These are phyloP conservation scores for Chondrilla cf. caribensis DNA, from an alignment of 37 sponge, comb jelly and placozoan genomes.

Conservation along the genomic window DNA sequence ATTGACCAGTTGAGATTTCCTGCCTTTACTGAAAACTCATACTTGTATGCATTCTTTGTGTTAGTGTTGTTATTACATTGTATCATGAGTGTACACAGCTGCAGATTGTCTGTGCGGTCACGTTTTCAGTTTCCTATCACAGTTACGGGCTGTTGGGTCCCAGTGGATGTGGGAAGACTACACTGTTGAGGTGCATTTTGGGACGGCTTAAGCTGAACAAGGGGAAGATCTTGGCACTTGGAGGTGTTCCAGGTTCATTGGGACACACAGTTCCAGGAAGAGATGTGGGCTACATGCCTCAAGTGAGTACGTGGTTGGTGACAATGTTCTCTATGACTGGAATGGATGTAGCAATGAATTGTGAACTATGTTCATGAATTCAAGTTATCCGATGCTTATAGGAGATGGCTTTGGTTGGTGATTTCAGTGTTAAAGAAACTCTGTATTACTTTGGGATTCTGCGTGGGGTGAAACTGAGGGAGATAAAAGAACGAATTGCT, in stretches of 20 bases:
- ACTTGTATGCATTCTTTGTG: too few species aligned
- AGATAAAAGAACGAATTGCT: constrained; percentile 36
- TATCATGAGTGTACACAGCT: too few species aligned
- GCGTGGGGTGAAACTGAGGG: constrained; percentile 47
- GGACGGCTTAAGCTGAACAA: constrained; percentile 56
- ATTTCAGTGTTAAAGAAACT: constrained; percentile 70
- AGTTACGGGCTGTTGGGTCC: constrained; percentile 85
- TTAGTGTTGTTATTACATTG: too few species aligned
- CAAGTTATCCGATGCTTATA: neutral
- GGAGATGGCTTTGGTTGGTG: constrained; percentile 75
- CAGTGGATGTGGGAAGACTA: constrained; percentile 92
- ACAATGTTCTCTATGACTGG: neutral
- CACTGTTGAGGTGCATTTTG: constrained; percentile 78
- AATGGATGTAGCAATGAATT: neutral
- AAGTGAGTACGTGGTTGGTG: constrained; percentile 27
- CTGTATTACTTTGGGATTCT: constrained; percentile 80
- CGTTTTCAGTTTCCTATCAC: too few species aligned
- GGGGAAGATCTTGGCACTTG: constrained; percentile 54
- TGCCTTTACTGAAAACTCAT: too few species aligned
- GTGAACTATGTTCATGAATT: neutral
- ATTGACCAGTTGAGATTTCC: too few species aligned
- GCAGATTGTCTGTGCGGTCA: too few species aligned
- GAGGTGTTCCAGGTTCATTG: constrained; percentile 49
- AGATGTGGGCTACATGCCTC: constrained; percentile 89
- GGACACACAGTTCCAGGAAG: constrained; percentile 70